Evolutionary conservation across 1,140 invertebrate genomes (phyloP).

Genomic region (Drosophila lini): DNA sequence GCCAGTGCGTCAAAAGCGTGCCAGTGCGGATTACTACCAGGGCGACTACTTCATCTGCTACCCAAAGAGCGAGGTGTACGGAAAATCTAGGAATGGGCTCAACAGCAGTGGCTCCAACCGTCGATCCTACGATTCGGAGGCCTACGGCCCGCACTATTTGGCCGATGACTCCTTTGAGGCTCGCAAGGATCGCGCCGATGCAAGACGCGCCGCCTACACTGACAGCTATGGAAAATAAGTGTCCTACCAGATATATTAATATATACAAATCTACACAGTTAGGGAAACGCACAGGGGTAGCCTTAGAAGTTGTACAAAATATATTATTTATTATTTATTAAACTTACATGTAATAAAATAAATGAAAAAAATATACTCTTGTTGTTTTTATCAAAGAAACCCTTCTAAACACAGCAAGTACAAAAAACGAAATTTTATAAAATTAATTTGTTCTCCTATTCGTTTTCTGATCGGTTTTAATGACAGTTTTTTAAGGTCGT

Average conservation of each 20-base stretch:
- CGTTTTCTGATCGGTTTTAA: no score
- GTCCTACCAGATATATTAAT: not conserved
- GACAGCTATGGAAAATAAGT: slow-evolving; percentile 63
- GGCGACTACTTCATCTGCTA: slow-evolving; percentile 68
- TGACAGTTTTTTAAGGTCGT: no score
- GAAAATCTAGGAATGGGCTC: slow-evolving; percentile 19
- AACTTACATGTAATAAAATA: slow-evolving; percentile 11
- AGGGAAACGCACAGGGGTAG: slow-evolving; percentile 45
- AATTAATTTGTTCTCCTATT: no score
- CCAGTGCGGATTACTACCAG: slow-evolving; percentile 46
- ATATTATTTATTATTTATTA: slow-evolving; percentile 42
- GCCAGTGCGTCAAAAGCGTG: slow-evolving; percentile 56
- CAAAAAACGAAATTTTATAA: no score
- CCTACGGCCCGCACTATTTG: slow-evolving; percentile 6
- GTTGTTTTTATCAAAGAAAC: not conserved
- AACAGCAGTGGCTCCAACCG: slow-evolving; percentile 28
- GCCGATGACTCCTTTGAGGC: slow-evolving; percentile 48
- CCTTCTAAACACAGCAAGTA: no score
- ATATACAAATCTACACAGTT: slow-evolving; percentile 2
- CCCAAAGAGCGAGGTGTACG: slow-evolving; percentile 66
- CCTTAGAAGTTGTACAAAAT: slow-evolving; percentile 12
- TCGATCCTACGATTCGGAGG: slow-evolving; percentile 43
- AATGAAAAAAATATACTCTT: not conserved
- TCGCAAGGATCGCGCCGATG: slow-evolving; percentile 52
- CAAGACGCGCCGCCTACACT: slow-evolving; percentile 57